Evolutionary conservation across 1,140 invertebrate species (phyloP).

Genomic region (Zaprionus capensis): DNA sequence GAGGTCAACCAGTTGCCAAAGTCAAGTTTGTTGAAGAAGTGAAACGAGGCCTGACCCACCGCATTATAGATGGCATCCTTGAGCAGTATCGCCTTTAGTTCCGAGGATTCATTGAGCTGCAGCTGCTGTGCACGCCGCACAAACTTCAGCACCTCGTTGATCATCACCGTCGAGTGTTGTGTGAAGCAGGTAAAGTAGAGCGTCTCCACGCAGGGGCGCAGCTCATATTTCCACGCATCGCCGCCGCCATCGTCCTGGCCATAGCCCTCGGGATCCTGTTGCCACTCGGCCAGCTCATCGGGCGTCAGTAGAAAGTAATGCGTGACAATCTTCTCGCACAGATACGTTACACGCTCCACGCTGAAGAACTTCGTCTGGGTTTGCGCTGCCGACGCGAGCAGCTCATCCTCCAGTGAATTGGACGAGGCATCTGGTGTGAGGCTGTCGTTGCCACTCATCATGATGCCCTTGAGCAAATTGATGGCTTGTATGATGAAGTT

Average conservation of each 20-base stretch:
- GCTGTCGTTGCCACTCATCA: slow-evolving; percentile 87
- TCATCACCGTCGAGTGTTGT: slow-evolving; percentile 89
- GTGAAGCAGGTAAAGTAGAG: slow-evolving; percentile 94
- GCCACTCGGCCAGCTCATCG: slow-evolving; percentile 94
- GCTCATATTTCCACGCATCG: slow-evolving; percentile 96
- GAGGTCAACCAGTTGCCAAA: slow-evolving; percentile 97
- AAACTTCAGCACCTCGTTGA: slow-evolving; percentile 90
- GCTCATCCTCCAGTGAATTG: slow-evolving; percentile 51
- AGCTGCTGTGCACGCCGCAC: slow-evolving; percentile 87
- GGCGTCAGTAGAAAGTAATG: slow-evolving; percentile 94
- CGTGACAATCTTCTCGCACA: slow-evolving; percentile 92
- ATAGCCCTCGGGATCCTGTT: slow-evolving; percentile 95
- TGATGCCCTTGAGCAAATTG: slow-evolving; percentile 93
- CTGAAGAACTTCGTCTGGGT: slow-evolving; percentile 89
- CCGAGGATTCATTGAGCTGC: slow-evolving; percentile 87
- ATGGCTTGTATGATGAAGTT: slow-evolving; percentile 85
- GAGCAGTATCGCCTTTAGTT: slow-evolving; percentile 91
- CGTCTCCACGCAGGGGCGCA: slow-evolving; percentile 94
- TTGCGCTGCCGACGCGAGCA: slow-evolving; percentile 74
- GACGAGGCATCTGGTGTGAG: slow-evolving; percentile 33
- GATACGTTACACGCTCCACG: slow-evolving; percentile 88
- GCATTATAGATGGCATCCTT: slow-evolving; percentile 99
- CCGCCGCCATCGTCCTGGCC: slow-evolving; percentile 94
- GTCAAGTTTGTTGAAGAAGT: slow-evolving; percentile 96
- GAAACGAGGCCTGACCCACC: slow-evolving; percentile 94